Evolutionary conservation across 2,888 invertebrate species (phyloP).

Genomic region (Nipponacmea schrenckii): DNA sequence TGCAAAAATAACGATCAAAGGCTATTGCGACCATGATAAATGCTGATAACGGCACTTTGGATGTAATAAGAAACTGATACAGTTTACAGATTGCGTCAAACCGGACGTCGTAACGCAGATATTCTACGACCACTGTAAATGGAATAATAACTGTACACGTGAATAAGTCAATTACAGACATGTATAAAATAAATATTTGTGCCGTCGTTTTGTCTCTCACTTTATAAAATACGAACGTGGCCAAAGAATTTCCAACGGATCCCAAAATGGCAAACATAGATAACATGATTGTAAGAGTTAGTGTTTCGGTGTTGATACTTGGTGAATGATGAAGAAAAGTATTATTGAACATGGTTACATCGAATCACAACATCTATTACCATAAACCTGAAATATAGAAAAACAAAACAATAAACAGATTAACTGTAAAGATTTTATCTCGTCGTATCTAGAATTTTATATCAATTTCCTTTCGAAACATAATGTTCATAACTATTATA

Average conservation of each 20-base stretch:
- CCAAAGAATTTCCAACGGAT: constrained; percentile 52
- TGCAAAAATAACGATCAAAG: constrained; percentile 62
- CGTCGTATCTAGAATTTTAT: too few relatives aligned
- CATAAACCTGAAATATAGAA: too few relatives aligned
- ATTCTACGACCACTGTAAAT: constrained; percentile 41
- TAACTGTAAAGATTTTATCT: too few relatives aligned
- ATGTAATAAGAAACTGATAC: constrained; percentile 59
- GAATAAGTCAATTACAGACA: constrained; percentile 43
- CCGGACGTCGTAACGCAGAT: constrained; percentile 36
- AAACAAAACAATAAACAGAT: too few relatives aligned
- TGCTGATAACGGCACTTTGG: constrained; percentile 57
- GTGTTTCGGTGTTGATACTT: constrained; percentile 27
- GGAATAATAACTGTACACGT: constrained; percentile 44
- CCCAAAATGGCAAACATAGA: constrained; percentile 44
- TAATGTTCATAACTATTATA: too few relatives aligned
- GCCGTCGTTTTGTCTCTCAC: constrained; percentile 51
- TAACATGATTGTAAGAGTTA: constrained; percentile 41
- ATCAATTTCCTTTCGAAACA: too few relatives aligned
- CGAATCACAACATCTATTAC: too few relatives aligned
- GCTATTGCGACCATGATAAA: constrained; percentile 63
- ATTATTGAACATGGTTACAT: too few relatives aligned
- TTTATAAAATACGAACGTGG: constrained; percentile 52
- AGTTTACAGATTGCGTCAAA: constrained; percentile 53
- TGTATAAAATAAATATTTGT: constrained; percentile 50
- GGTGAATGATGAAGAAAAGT: too few relatives aligned